These are phyloP conservation scores for Drosophila pallidifrons DNA, from an alignment of 1,140 invertebrate species.

Conservation along the genomic window DNA sequence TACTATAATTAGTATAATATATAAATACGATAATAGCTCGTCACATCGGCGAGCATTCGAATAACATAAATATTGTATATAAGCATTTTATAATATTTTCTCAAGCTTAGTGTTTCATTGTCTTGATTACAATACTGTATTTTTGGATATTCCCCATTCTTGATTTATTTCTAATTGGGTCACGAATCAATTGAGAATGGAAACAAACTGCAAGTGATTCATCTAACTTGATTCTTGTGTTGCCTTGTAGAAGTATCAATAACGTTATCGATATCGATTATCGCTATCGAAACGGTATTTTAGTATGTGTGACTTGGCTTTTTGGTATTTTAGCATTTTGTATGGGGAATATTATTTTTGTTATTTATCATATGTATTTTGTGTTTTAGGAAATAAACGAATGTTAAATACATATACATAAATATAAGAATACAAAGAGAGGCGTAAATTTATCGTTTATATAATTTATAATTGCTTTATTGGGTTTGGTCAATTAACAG, in stretches of 20 bases:
- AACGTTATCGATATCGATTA: neutral
- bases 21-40: slow-evolving; percentile 9
- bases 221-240: slow-evolving; percentile 1
- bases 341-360: slow-evolving; percentile 6
- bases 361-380: neutral
- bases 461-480: slow-evolving; percentile 41
- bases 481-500: slow-evolving; percentile 43
- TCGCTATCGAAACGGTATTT: slow-evolving; percentile 14
- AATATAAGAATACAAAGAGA: slow-evolving; percentile 30
- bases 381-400: slow-evolving; percentile 12
- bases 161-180: slow-evolving; percentile 2
- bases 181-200: neutral
- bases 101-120: slow-evolving; percentile 12
- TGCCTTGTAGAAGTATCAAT: slow-evolving; percentile 3
- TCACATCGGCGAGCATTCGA: slow-evolving; percentile 1
- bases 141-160: slow-evolving; percentile 3
- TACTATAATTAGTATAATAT: neutral
- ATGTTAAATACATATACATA: slow-evolving; percentile 32
- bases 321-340: slow-evolving; percentile 19
- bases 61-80: neutral
- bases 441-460: slow-evolving; percentile 38
- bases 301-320: slow-evolving; percentile 1
- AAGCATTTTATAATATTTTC: slow-evolving; percentile 9
- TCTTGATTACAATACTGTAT: neutral
- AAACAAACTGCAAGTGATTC: neutral